Conservation (phyloP, 2,888 invertebrate species). For the Lampropteryx suffumata region DNA sequence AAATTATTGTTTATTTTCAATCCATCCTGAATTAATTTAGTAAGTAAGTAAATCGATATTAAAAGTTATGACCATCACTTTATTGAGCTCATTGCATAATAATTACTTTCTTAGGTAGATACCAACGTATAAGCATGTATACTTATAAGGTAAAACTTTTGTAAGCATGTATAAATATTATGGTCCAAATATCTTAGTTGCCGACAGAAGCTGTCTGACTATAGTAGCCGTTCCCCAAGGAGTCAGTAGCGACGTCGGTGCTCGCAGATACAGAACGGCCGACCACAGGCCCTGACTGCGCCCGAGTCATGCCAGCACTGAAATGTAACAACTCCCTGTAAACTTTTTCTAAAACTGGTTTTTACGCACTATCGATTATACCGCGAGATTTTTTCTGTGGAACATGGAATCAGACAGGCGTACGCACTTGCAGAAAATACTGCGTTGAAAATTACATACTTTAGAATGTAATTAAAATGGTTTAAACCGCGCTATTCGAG, state of each 20-base stretch:
- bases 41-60: not conserved
- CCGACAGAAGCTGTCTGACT: slow-evolving; percentile 51
- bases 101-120: not conserved
- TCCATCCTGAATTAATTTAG: slow-evolving; percentile 2
- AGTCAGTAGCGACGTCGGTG: slow-evolving; percentile 53
- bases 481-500: too few species aligned
- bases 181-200: slow-evolving; percentile 20
- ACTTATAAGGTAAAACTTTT: too few species aligned
- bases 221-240: slow-evolving; percentile 55
- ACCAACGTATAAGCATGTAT: too few species aligned
- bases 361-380: too few species aligned
- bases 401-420: too few species aligned
- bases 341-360: too few species aligned
- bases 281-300: slow-evolving; percentile 42
- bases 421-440: too few species aligned
- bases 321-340: slow-evolving; percentile 14
- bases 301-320: slow-evolving; percentile 49
- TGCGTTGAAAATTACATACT: too few species aligned
- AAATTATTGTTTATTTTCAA: not conserved
- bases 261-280: slow-evolving; percentile 51
- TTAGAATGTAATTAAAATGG: too few species aligned
- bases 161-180: too few species aligned
- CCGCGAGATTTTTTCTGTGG: too few species aligned
- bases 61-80: not conserved
- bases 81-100: not conserved